Evolutionary conservation across 2,113 vertebrate genomes (phyloP).

Genomic region (Parotia lawesii): DNA sequence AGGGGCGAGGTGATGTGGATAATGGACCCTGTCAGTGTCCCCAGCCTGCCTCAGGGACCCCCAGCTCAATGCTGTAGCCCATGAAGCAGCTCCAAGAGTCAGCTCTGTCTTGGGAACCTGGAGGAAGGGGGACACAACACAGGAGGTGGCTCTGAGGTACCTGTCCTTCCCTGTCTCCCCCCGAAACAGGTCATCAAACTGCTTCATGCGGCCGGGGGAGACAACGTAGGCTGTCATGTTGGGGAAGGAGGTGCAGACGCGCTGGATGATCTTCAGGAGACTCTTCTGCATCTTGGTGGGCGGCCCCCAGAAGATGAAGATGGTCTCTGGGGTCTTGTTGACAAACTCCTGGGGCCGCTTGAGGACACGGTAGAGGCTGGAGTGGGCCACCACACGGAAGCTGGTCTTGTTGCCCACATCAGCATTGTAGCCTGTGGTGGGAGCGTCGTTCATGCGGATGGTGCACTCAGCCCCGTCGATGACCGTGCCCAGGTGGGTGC

Average conservation of each 20-base stretch:
- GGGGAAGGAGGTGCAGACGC: slow-evolving; percentile 79
- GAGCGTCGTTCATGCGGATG: slow-evolving; percentile 96
- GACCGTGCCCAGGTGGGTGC: slow-evolving; percentile 77
- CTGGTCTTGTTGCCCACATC: slow-evolving; percentile 90
- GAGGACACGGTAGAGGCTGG: slow-evolving; percentile 89
- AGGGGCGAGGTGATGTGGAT: fast-evolving
- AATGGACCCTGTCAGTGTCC: neutral
- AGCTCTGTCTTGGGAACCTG: neutral
- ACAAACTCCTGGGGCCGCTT: slow-evolving; percentile 86
- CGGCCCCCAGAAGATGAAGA: slow-evolving; percentile 93
- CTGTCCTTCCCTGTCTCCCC: slow-evolving; percentile 92
- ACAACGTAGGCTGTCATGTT: slow-evolving; percentile 83
- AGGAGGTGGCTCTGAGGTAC: slow-evolving; percentile 56
- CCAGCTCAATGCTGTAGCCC: neutral
- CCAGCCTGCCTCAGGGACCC: fast-evolving
- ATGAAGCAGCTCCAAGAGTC: neutral
- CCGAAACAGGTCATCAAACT: slow-evolving; percentile 89
- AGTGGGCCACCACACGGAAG: slow-evolving; percentile 91
- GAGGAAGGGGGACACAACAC: neutral
- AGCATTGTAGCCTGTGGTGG: slow-evolving; percentile 79
- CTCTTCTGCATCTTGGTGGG: slow-evolving; percentile 85
- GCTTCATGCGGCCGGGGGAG: slow-evolving; percentile 82
- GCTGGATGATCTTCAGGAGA: slow-evolving; percentile 86
- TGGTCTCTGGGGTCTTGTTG: slow-evolving; percentile 76
- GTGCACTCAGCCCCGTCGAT: slow-evolving; percentile 87